Conservation (phyloP, 2,113 vertebrate species). For the Aspidoscelis tigris region DNA sequence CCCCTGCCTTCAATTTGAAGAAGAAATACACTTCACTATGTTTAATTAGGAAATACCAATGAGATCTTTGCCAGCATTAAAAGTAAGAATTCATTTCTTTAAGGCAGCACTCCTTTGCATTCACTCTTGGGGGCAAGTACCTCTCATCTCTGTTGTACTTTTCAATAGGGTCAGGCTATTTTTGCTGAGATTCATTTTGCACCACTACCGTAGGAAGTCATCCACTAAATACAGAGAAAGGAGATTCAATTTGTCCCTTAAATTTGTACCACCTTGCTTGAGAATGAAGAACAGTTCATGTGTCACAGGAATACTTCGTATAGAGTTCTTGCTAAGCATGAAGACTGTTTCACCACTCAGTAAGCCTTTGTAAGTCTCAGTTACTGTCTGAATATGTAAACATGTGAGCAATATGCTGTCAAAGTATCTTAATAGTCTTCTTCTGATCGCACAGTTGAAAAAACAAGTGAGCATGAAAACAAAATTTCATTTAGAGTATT, state of each 20-base stretch:
- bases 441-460: neutral
- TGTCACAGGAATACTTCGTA: neutral
- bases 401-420: neutral
- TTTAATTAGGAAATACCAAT: slow-evolving; percentile 16
- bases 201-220: neutral
- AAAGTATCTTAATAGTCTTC: neutral
- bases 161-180: neutral
- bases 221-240: neutral
- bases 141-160: neutral
- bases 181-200: neutral
- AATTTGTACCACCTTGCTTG: neutral
- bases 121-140: neutral
- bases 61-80: neutral
- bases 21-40: neutral
- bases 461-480: neutral
- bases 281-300: neutral
- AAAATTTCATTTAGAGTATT: neutral
- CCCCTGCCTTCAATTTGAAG: neutral
- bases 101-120: slow-evolving; percentile 14
- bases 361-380: neutral
- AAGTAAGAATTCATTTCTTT: neutral
- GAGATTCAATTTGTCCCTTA: neutral
- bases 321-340: neutral
- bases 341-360: neutral
- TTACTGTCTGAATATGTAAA: neutral